Conservation (phyloP, 2,113 vertebrate genomes). For the Alethe castanea region DNA sequence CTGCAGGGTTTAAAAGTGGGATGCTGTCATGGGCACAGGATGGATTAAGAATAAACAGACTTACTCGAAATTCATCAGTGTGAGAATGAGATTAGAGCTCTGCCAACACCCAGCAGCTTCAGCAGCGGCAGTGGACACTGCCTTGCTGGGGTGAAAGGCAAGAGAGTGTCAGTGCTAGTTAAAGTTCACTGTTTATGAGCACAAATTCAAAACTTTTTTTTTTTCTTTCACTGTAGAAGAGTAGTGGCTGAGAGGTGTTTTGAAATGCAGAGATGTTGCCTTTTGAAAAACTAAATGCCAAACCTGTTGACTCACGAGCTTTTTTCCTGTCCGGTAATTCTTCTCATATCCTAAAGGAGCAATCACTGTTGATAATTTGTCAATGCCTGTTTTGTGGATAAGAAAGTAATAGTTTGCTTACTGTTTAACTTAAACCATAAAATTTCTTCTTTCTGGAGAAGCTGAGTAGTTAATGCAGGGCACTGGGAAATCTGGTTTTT, state of each 20-base stretch:
- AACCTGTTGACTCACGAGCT: background rate
- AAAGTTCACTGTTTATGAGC: background rate
- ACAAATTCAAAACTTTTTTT: background rate
- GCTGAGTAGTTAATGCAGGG: background rate
- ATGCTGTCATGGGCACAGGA: background rate
- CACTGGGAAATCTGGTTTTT: background rate
- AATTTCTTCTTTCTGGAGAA: background rate
- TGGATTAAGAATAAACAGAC: constrained; percentile 19
- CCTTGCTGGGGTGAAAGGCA: background rate
- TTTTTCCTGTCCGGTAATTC: background rate
- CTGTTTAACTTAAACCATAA: background rate
- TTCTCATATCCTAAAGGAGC: constrained; percentile 3
- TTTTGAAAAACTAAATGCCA: background rate
- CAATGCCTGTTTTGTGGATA: background rate
- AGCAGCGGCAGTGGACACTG: background rate
- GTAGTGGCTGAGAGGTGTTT: background rate
- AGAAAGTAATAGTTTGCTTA: background rate
- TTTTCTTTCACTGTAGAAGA: background rate
- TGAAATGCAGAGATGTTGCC: background rate
- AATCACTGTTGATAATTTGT: background rate
- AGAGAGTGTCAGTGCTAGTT: background rate
- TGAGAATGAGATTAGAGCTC: background rate
- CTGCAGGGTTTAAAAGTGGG: background rate
- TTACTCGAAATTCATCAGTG: background rate
- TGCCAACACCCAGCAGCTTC: background rate